Evolutionary conservation across 1,140 invertebrate genomes (phyloP).

Genomic region (Luehdorfia chinensis): DNA sequence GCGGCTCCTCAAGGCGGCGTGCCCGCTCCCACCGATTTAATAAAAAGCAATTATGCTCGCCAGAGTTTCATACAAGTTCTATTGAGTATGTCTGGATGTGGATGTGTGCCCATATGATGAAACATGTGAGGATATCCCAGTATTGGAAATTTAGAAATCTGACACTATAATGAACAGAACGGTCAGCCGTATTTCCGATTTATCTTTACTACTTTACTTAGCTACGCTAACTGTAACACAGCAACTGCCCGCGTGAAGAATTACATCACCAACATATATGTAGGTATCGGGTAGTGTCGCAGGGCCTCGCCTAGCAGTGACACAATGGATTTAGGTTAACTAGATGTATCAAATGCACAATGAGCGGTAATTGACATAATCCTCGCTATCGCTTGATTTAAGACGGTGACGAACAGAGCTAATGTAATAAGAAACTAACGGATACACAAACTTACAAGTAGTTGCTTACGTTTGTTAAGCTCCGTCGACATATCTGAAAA

Average conservation of each 20-base stretch:
- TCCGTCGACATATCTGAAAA: no score
- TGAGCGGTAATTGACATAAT: conserved; percentile 12
- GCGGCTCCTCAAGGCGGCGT: neutral
- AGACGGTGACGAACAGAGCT: conserved; percentile 3
- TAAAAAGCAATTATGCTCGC: conserved; percentile 1
- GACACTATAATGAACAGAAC: no score
- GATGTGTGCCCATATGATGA: no score
- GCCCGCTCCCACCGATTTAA: neutral
- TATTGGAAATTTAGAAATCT: no score
- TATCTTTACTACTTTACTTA: neutral
- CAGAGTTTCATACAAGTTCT: neutral
- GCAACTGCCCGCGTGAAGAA: no score
- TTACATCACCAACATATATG: no score
- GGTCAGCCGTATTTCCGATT: neutral
- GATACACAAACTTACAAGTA: no score
- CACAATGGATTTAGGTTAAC: neutral
- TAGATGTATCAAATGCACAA: conserved; percentile 10
- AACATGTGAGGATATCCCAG: no score
- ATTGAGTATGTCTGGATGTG: no score
- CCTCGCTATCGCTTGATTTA: neutral
- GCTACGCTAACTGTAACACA: neutral
- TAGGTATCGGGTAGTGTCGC: neutral
- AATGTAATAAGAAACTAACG: no score
- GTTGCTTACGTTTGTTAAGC: no score
- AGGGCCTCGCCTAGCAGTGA: neutral